Evolutionary conservation across 2,797 vertebrate species (phyloP), one percentile per base, ranked within the genome.

Genomic region (Gymnodraco acuticeps): DNA sequence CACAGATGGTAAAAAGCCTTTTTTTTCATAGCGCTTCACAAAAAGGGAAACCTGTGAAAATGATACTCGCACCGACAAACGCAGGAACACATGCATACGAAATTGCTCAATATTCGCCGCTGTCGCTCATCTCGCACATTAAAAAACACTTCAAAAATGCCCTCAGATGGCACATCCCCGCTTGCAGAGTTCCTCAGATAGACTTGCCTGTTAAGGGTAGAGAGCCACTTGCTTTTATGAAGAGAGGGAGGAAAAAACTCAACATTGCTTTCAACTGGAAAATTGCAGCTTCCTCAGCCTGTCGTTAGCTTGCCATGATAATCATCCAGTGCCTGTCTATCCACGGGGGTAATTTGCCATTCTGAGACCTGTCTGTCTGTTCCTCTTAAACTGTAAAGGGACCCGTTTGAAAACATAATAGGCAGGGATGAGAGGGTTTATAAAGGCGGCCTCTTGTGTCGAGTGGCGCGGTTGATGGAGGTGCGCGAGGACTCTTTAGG

Each of bases 271-370:
- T 93, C 92, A 92, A 89, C 87, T 80, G 83, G 88, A 72, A 94
- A 94, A 94, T 94, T 94, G 88, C 89, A 92, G 91, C 90, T 92
- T 92, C 91, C 84, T 85, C 78, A 89, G 85, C 79, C 88, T 87
- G 84, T 90, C 86, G 84, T 91, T 93, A 89, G 90, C 84, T 87
- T 86, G 75, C 87, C 82, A 85, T 77, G 84, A 92, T 94, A 93
- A 94, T 94, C 88, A 90, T 86, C 78, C 82, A 78, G 75, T 64
- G 80, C 83, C 84, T 85, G 87, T 82, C 87, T 90, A 82, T 88
- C 75, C 71, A 80, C n/a, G 31, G 84, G 85, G 88, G 89, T 92
- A 93, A 95, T 94, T 94, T 94, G 86, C 89, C 87, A 87, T 90
- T 92, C 89, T 86, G 89, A 91, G 86, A 86, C 88, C 87, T 84